Evolutionary conservation across 2,113 vertebrate genomes (phyloP).

Genomic region (Hypomesus transpacificus): DNA sequence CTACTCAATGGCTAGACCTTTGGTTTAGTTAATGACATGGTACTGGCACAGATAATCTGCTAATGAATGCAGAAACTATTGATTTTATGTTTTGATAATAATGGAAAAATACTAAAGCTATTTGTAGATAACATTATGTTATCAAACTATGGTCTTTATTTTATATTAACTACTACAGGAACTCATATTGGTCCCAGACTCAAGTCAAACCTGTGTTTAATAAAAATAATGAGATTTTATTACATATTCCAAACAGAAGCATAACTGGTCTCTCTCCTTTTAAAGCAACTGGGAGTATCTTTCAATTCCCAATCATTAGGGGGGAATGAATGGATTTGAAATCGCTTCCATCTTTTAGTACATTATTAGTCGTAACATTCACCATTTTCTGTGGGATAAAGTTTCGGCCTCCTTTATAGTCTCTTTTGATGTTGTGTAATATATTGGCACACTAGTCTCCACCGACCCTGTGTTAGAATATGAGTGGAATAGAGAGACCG

Average conservation of each 20-base stretch:
- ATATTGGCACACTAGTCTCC: constrained; percentile 59
- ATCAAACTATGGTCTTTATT: constrained; percentile 22
- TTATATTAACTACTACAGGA: constrained; percentile 18
- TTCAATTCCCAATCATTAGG: constrained; percentile 61
- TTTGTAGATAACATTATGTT: constrained; percentile 25
- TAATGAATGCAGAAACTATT: no score
- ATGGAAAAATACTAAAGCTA: not conserved
- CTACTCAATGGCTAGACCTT: not conserved
- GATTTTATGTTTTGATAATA: no score
- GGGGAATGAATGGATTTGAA: constrained; percentile 64
- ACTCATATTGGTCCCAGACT: constrained; percentile 40
- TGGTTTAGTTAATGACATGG: not conserved
- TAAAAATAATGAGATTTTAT: constrained; percentile 75
- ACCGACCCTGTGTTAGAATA: constrained; percentile 42
- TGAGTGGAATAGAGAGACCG: constrained; percentile 52
- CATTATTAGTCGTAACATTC: constrained; percentile 70
- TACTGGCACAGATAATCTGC: no score
- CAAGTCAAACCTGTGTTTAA: constrained; percentile 61
- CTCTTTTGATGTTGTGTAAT: constrained; percentile 67
- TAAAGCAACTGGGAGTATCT: constrained; percentile 60
- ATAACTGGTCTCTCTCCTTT: constrained; percentile 50
- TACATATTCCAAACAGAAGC: constrained; percentile 77
- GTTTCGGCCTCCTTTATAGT: constrained; percentile 70
- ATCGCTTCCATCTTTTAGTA: constrained; percentile 67
- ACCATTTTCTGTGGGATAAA: constrained; percentile 67